Percentiles rank a stretch among this genome's conserved stretches.
Conservation (phyloP, 2,113 vertebrate genomes). For the Mus spicilegus region DNA sequence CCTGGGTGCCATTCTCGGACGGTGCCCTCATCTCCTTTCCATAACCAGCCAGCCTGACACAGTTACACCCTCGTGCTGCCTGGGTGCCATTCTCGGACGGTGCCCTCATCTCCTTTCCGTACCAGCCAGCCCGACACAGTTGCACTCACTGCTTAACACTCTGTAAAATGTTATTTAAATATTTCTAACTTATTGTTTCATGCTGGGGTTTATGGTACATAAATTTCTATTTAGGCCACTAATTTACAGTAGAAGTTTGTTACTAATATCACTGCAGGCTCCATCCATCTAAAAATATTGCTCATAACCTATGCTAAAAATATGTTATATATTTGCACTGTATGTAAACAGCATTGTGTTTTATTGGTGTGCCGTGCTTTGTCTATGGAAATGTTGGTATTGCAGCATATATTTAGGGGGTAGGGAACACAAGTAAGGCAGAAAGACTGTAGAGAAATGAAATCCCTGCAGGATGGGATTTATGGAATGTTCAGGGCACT, state of each 20-base stretch:
- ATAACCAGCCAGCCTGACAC: slow-evolving; percentile 57
- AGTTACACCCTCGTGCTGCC: slow-evolving; percentile 40
- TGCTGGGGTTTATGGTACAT: slow-evolving; percentile 83
- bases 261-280: slow-evolving; percentile 81
- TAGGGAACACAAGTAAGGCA: slow-evolving; percentile 34
- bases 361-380: slow-evolving; percentile 78
- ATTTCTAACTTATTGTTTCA: slow-evolving; percentile 82
- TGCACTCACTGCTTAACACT: slow-evolving; percentile 71
- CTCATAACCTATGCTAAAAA: slow-evolving; percentile 82
- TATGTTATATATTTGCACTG: slow-evolving; percentile 79
- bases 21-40: slow-evolving; percentile 2
- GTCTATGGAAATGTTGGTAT: slow-evolving; percentile 75
- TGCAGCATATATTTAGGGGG: slow-evolving; percentile 75
- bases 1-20: neutral
- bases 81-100: neutral
- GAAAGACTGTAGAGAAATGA: slow-evolving; percentile 65
- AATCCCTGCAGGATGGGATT: slow-evolving; percentile 75
- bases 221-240: slow-evolving; percentile 83
- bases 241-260: slow-evolving; percentile 83
- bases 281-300: slow-evolving; percentile 84
- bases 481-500: slow-evolving; percentile 75
- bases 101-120: slow-evolving; percentile 16
- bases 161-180: slow-evolving; percentile 83
- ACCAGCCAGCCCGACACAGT: slow-evolving; percentile 60
- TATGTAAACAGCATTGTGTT: slow-evolving; percentile 81